Evolutionary conservation across 1,140 invertebrate species (phyloP).

Genomic region (Pseudomyrmex gracilis): DNA sequence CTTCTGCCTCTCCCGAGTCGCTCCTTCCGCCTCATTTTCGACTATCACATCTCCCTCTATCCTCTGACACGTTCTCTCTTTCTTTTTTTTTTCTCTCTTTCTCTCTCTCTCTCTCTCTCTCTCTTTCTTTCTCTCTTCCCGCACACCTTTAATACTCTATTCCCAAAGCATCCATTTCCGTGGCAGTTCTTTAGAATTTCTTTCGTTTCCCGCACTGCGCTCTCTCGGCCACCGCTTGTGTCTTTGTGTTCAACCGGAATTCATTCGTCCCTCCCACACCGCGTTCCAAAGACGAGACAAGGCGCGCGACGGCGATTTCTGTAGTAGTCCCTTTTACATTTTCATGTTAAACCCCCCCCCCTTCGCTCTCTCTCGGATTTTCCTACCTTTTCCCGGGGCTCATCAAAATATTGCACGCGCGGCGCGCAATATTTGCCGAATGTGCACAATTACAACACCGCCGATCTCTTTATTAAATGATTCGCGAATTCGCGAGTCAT

Average conservation of each 20-base stretch:
- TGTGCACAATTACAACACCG: not conserved
- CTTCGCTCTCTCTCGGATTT: not conserved
- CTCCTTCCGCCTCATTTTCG: constrained; percentile 42
- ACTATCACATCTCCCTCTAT: constrained; percentile 56
- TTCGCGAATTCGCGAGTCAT: not conserved
- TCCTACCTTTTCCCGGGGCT: not conserved
- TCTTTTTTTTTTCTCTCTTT: constrained; percentile 15
- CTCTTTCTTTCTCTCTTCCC: constrained; percentile 20
- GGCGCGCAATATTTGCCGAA: constrained; percentile 9
- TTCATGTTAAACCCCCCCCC: not conserved
- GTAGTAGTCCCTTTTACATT: not conserved
- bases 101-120: constrained; percentile 12
- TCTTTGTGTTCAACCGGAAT: constrained; percentile 15
- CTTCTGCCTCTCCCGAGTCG: constrained; percentile 38
- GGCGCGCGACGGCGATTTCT: not conserved
- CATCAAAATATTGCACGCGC: constrained; percentile 19
- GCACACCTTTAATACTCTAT: constrained; percentile 48
- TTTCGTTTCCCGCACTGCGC: constrained; percentile 45
- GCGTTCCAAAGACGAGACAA: constrained; percentile 20
- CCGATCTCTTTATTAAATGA: constrained; percentile 1
- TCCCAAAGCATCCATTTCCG: constrained; percentile 60
- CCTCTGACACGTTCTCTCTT: constrained; percentile 50
- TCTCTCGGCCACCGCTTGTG: not conserved
- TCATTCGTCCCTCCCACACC: constrained; percentile 27
- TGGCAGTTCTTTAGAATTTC: constrained; percentile 52